Evolutionary conservation across 2,113 vertebrate species (phyloP).

Genomic region (Neopipo cinnamomea): DNA sequence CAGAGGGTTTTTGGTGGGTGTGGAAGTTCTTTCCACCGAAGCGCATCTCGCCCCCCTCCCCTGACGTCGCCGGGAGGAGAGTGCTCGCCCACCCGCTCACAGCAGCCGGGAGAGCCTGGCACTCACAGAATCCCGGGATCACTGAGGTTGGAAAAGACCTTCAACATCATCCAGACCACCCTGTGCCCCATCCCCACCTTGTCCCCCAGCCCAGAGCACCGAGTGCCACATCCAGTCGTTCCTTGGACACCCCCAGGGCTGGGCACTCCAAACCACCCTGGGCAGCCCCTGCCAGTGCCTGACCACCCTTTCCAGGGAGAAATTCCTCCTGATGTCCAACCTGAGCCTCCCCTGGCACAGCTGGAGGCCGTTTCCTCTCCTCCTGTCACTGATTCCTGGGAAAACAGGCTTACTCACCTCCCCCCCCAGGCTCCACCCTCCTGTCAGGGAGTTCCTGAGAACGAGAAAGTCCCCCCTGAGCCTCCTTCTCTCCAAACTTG

Average conservation of each 20-base stretch:
- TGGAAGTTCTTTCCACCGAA: not conserved
- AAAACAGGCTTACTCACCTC: rapidly evolving
- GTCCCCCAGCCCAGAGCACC: not conserved
- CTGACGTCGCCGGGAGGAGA: not conserved
- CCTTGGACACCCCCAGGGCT: not conserved
- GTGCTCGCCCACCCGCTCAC: not conserved
- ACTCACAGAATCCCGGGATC: not conserved
- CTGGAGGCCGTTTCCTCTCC: not conserved
- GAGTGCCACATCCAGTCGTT: rapidly evolving
- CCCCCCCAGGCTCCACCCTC: not conserved
- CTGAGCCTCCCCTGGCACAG: not conserved
- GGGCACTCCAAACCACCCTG: not conserved
- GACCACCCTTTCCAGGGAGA: rapidly evolving
- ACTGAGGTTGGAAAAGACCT: not conserved
- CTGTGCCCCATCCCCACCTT: rapidly evolving
- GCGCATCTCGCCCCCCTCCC: not conserved
- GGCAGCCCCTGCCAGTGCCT: not conserved
- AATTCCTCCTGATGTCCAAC: not conserved
- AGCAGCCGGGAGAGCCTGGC: not conserved
- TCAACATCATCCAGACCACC: rapidly evolving
- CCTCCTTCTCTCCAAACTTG: not conserved
- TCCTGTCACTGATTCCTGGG: not conserved
- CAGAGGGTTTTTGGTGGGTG: not conserved
- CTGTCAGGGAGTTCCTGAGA: not conserved
- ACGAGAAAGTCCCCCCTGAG: not conserved